Conservation (phyloP, 1,140 invertebrate species). For the Drosophila ficusphila region DNA sequence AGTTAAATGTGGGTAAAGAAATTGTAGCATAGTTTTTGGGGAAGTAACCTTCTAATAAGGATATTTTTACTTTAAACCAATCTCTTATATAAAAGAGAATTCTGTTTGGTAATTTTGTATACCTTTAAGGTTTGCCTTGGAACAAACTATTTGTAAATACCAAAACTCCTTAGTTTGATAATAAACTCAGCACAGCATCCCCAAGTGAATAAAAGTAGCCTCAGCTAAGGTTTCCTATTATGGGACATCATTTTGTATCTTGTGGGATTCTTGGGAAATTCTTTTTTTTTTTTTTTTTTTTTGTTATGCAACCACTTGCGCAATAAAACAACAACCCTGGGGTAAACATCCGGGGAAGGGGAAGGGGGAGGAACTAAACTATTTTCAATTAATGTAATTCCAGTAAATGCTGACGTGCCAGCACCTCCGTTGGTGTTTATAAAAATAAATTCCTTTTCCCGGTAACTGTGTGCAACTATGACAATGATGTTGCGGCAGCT, state of each 20-base stretch:
- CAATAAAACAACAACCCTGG: neutral
- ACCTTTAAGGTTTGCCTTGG: no score
- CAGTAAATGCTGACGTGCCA: constrained; percentile 6
- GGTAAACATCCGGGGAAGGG: neutral
- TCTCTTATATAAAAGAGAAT: no score
- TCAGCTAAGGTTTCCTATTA: no score
- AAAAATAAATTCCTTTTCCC: neutral
- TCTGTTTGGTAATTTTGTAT: no score
- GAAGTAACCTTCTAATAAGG: no score
- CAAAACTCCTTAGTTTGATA: no score
- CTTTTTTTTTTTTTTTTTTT: no score
- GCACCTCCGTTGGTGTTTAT: neutral
- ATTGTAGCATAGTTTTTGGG: constrained; percentile 12
- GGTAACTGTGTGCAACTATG: constrained; percentile 4
- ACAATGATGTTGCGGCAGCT: constrained; percentile 12
- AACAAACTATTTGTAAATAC: no score
- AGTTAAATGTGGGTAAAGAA: neutral
- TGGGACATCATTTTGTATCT: neutral
- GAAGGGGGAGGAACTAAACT: no score
- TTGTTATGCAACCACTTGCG: neutral
- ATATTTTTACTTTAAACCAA: no score
- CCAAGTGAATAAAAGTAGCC: no score
- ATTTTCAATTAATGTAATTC: constrained; percentile 25
- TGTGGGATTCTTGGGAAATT: neutral
- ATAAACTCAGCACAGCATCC: no score